Base-by-base conservation (phyloP, 2,888 invertebrate genomes). In the Acanthopleura granulata region DNA sequence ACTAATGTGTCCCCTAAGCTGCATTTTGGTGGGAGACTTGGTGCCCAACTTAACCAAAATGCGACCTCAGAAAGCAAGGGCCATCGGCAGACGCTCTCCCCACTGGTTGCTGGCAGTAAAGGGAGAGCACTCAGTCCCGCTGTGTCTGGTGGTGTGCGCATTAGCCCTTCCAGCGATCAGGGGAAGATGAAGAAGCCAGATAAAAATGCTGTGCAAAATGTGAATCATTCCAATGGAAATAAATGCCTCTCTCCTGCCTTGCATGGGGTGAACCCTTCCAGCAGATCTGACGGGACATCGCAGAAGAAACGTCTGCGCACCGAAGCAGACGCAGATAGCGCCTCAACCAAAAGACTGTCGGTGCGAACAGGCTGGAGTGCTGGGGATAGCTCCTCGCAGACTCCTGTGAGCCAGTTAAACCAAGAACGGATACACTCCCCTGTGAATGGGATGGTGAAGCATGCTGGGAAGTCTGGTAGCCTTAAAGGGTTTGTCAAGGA, bases 151-250 rank as follows among this genome's bases (percentile, higher is more conserved):
- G 29, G 16, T 6, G 6, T 27, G 1, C 18, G 66, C 6, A 6
- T 27, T 22, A 27, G 22, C 16, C 22, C 22, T 6, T 16, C 25
- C 6, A 27, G 66, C 29, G 22, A 22, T 27, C 16, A 6, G 16
- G 29, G 25, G 18, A 22, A 16, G 25, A 66, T 6, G 6, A 57
- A 22, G 22, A 57, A 57, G 22, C 57, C 57, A 57, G 57, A 57
- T 22, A 57, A 57, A 57, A 57, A n/a, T 6, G 22, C 18, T n/a
- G 22, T 18, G 6, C 57, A 57, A 57, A 57, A 57, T 57, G 57
- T 57, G 57, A 66, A 66, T 66, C 66, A 66, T 66, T 66, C 66
- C 66, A 66, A 66, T 66, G 66, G 66, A 27, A 66, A 66, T 27
- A 66, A 66, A 27, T 12, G 4, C 18, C 57, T 27, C 6, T 66